Conservation (phyloP, 1,140 invertebrate species). For the Dendrolimus kikuchii region DNA sequence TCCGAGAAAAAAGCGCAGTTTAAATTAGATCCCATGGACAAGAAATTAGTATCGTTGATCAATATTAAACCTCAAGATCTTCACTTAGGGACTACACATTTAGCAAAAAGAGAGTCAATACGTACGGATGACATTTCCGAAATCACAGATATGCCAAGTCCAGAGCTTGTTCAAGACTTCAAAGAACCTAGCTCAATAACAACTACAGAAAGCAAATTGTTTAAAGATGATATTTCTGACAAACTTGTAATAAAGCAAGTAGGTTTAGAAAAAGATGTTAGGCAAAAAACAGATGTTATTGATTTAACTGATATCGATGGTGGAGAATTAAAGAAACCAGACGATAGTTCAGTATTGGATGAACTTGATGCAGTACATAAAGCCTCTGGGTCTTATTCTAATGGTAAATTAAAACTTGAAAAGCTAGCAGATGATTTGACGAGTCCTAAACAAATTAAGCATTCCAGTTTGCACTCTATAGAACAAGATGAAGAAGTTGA, state of each 20-base stretch:
- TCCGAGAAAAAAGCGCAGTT: conserved; percentile 25
- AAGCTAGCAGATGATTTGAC: no score
- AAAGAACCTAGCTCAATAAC: not conserved
- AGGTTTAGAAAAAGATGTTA: conserved; percentile 42
- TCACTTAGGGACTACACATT: not conserved
- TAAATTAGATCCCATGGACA: conserved; percentile 4
- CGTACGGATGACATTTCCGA: conserved; percentile 2
- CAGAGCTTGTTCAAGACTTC: conserved; percentile 29
- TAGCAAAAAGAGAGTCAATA: conserved; percentile 1
- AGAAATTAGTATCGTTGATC: not conserved
- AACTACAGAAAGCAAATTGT: not conserved
- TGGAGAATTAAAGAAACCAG: conserved; percentile 14
- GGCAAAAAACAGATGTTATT: conserved; percentile 17
- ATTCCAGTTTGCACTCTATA: no score
- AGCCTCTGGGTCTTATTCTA: no score
- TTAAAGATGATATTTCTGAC: conserved; percentile 38
- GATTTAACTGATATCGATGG: conserved; percentile 24
- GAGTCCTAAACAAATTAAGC: no score
- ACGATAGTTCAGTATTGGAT: no score
- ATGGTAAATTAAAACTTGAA: no score
- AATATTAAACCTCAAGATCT: not conserved
- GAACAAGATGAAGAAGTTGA: no score
- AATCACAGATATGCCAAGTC: conserved; percentile 19
- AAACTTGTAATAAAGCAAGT: conserved; percentile 57
- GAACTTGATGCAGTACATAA: no score